A percentile compares a stretch with the other conserved stretches of the same genome.
Conservation (phyloP, 1,140 invertebrate genomes). For the Dryas iulia region DNA sequence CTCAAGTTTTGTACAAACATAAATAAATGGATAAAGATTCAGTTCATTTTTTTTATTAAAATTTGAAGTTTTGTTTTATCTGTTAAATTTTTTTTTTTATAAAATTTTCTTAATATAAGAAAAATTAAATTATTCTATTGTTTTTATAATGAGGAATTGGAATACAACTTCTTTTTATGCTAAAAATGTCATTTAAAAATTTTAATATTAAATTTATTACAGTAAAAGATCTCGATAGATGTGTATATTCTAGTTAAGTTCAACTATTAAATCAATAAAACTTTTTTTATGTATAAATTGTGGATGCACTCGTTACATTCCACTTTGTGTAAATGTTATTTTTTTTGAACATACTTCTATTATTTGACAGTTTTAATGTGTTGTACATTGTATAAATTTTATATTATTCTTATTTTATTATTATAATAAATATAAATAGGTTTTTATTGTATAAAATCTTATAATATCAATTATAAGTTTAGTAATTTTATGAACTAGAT, state of each 20-base stretch:
- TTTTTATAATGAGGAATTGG: too few relatives aligned
- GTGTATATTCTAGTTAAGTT: neutral
- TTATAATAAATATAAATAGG: neutral
- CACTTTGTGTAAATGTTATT: constrained; percentile 27
- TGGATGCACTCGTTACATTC: constrained; percentile 50
- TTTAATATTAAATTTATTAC: too few relatives aligned
- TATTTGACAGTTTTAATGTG: constrained; percentile 4
- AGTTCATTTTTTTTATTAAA: too few relatives aligned
- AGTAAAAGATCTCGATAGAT: neutral
- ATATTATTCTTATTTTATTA: neutral
- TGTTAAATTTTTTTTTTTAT: too few relatives aligned
- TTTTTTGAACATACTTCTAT: neutral
- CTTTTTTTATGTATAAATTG: constrained; percentile 2
- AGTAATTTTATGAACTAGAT: neutral
- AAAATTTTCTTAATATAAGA: too few relatives aligned
- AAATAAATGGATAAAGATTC: too few relatives aligned
- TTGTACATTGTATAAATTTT: constrained; percentile 11
- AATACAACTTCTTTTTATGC: too few relatives aligned
- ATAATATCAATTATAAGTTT: neutral
- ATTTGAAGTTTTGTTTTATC: too few relatives aligned
- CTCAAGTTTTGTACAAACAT: too few relatives aligned
- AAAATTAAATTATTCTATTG: too few relatives aligned
- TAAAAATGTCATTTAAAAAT: too few relatives aligned
- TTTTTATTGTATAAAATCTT: neutral
- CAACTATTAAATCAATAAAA: neutral